Evolutionary conservation across 2,888 invertebrate genomes (phyloP).

Genomic region (Orthosia gracilis): DNA sequence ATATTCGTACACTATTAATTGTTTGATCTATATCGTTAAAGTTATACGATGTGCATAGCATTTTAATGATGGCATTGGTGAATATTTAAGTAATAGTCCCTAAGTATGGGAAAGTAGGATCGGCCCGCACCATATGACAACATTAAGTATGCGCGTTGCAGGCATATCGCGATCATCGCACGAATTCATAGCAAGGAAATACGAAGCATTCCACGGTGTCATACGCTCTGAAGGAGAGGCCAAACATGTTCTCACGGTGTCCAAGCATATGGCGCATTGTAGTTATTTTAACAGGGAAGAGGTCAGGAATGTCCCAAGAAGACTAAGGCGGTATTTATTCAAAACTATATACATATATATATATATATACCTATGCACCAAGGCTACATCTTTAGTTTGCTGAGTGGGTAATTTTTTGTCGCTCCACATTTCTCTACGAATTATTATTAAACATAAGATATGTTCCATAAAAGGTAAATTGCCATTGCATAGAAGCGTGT

Average conservation of each 20-base stretch:
- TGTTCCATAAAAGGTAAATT: constrained; percentile 34
- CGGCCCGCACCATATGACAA: constrained; percentile 81
- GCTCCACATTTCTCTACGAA: background rate
- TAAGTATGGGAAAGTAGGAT: constrained; percentile 81
- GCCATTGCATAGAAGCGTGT: constrained; percentile 73
- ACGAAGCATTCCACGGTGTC: constrained; percentile 77
- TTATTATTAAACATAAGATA: constrained; percentile 10
- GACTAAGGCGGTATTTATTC: background rate
- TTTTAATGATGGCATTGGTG: constrained; percentile 49
- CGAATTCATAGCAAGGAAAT: constrained; percentile 89
- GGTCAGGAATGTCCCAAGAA: constrained; percentile 21
- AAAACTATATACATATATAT: constrained; percentile 12
- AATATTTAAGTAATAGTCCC: constrained; percentile 59
- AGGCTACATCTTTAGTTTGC: background rate
- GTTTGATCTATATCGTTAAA: constrained; percentile 19
- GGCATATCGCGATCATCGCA: constrained; percentile 86
- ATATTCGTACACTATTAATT: constrained; percentile 21
- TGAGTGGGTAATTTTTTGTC: background rate
- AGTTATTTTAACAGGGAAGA: constrained; percentile 30
- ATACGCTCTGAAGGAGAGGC: constrained; percentile 80
- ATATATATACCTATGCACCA: no score
- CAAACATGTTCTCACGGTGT: constrained; percentile 85
- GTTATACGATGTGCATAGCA: constrained; percentile 10
- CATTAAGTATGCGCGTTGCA: constrained; percentile 84
- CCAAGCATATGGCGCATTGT: constrained; percentile 59